Conservation (phyloP, 1,140 invertebrate genomes). For the Archivesica marissinica region DNA sequence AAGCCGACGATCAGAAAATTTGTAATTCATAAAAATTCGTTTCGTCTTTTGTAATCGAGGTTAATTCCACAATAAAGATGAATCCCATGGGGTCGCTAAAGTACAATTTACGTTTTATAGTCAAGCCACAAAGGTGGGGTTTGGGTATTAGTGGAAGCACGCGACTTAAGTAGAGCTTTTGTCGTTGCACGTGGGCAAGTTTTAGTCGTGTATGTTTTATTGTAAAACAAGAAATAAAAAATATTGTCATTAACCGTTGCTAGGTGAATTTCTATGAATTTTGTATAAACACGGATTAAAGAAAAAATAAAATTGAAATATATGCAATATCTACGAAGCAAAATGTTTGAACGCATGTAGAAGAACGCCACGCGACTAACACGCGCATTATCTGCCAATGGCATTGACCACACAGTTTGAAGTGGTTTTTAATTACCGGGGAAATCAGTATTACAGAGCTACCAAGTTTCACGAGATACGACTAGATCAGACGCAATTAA, state of each 20-base stretch:
- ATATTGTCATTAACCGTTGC: background rate
- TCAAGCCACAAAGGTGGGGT: slow-evolving; percentile 47
- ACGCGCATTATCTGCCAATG: too few relatives aligned
- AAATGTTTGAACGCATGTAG: too few relatives aligned
- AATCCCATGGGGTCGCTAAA: slow-evolving; percentile 33
- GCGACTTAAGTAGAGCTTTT: slow-evolving; percentile 57
- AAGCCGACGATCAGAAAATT: slow-evolving; percentile 45
- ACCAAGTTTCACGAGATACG: too few relatives aligned
- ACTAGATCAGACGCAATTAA: too few relatives aligned
- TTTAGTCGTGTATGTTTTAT: background rate
- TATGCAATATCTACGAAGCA: too few relatives aligned
- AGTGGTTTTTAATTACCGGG: too few relatives aligned
- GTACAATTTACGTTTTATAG: slow-evolving; percentile 57
- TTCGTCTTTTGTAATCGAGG: slow-evolving; percentile 46
- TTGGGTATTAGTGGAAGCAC: slow-evolving; percentile 37
- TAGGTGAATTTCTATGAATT: background rate
- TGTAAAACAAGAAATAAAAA: slow-evolving; percentile 15
- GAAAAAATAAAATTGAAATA: slow-evolving; percentile 10
- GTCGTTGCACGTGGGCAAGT: slow-evolving; percentile 45
- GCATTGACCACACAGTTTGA: too few relatives aligned
- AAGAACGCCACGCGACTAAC: too few relatives aligned
- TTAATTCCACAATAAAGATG: slow-evolving; percentile 41
- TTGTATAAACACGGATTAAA: background rate
- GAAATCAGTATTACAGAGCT: too few relatives aligned
- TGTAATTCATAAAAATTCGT: slow-evolving; percentile 62